phyloP scores from a whole-genome alignment of 1,140 invertebrate genomes.

The Helicoverpa zea region DNA sequence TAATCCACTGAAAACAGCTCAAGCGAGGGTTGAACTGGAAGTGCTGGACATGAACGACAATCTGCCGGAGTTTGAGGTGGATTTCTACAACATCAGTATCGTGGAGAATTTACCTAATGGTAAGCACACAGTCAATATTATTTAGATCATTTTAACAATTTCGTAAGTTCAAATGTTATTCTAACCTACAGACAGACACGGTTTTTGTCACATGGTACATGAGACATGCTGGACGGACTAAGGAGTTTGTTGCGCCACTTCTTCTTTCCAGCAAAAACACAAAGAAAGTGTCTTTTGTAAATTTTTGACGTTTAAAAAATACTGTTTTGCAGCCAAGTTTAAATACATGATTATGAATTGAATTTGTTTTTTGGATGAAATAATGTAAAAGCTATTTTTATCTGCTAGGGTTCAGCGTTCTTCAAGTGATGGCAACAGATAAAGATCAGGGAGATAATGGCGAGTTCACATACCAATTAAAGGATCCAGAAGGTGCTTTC shows the following conservation, averaged over 20 bases:
- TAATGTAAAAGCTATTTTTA: too few species aligned
- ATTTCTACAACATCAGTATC: conserved; percentile 96
- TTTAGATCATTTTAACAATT: background rate
- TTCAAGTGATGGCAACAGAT: conserved; percentile 93
- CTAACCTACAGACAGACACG: too few species aligned
- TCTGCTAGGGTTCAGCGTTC: conserved; percentile 90
- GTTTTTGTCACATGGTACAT: too few species aligned
- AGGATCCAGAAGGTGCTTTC: conserved; percentile 92
- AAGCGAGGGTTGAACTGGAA: conserved; percentile 92
- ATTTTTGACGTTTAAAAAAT: too few species aligned
- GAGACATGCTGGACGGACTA: too few species aligned
- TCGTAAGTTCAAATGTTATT: too few species aligned
- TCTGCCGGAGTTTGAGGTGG: conserved; percentile 94
- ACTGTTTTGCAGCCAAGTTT: too few species aligned
- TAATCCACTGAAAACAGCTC: conserved; percentile 91
- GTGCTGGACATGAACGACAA: conserved; percentile 95
- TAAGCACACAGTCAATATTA: conserved; percentile 57
- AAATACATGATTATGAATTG: too few species aligned
- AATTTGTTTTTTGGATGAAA: too few species aligned
- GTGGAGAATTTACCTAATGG: conserved; percentile 96
- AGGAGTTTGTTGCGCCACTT: too few species aligned
- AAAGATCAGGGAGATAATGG: conserved; percentile 94
- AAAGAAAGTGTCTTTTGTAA: too few species aligned
- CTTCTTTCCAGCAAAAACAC: too few species aligned
- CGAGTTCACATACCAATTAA: conserved; percentile 93